Conservation (phyloP, 2,888 invertebrate genomes). For the Trilocha varians region DNA sequence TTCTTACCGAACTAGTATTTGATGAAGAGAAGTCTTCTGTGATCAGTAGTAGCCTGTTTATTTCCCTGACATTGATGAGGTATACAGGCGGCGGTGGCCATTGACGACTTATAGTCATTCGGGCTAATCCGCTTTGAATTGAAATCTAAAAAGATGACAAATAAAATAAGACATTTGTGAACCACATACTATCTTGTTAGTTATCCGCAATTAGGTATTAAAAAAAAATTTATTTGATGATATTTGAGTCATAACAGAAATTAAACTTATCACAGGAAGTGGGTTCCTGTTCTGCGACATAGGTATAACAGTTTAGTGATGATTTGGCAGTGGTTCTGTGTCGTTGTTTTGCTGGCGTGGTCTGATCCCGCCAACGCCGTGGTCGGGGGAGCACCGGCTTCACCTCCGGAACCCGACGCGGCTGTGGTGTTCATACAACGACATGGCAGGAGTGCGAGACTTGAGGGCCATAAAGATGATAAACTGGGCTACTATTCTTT, state of each 20-base stretch:
- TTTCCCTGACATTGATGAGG: too few species aligned
- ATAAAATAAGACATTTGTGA: too few species aligned
- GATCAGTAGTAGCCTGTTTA: too few species aligned
- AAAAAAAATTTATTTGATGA: not conserved
- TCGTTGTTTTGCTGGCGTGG: conserved; percentile 18
- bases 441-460: conserved; percentile 74
- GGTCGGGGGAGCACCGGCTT: conserved; percentile 79
- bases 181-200: too few species aligned
- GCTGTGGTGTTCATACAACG: conserved; percentile 79
- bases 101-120: too few species aligned
- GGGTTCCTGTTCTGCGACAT: conserved; percentile 19
- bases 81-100: too few species aligned
- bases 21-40: too few species aligned
- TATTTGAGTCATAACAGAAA: not conserved
- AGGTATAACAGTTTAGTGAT: conserved; percentile 30
- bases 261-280: conserved; percentile 18
- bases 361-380: conserved; percentile 46
- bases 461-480: conserved; percentile 76
- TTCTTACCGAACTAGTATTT: too few species aligned
- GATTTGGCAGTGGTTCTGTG: conserved; percentile 27
- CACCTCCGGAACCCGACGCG: conserved; percentile 79
- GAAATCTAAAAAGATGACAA: too few species aligned
- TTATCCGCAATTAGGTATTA: too few species aligned
- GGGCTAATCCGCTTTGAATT: too few species aligned
- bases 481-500: conserved; percentile 78